Evolutionary conservation across 2,888 invertebrate genomes (phyloP), one percentile per base, ranked within the genome.

Genomic region (Drosophila diplacantha): DNA sequence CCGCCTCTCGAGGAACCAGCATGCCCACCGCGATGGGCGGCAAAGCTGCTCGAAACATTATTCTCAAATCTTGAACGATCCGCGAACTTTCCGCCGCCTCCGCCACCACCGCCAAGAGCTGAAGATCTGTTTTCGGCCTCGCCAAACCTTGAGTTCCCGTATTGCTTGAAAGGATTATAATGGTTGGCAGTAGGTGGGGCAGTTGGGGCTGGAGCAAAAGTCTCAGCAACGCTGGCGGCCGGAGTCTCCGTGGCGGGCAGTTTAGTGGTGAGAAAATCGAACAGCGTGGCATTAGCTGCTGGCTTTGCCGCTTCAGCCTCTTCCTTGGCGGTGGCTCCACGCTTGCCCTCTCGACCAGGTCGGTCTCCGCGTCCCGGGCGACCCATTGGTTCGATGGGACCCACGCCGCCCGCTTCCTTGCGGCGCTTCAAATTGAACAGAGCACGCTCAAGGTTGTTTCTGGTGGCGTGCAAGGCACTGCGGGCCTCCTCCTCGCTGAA

Each of bases 191-290:
- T 68, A 38, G 18, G 55, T 39, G 80, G 39, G 31, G 56, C 56
- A n/a, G 39, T 22, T 43, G 56, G 50, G 20, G 69, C 37, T 22
- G 67, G 37, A 16, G 34, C 5, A 22, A 55, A 38, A 11, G 66
- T 47, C 3, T 29, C 49, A 8, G 46, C 34, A 12, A 18, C 51
- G 31, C 55, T 34, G 18, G 67, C 46, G 41, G 41, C 24, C 41
- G 41, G 24, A 2, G 67, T 68, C 24, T 68, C 69, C 9, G 68
- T 47, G 31, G 75, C 50, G 50, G 85, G 87, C 9, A 95, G 88
- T 88, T 95, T 95, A 79, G 94, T 93, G 85, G 95, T 95, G 9
- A 95, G 90, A 85, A 95, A 95, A 86, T 94, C 94, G 87, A 95
- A 95, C 3, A 95, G 88, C 0, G 94, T 94, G 3, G 95, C 92